Evolutionary conservation across 2,113 vertebrate species (phyloP).

Genomic region (Catagonus wagneri): DNA sequence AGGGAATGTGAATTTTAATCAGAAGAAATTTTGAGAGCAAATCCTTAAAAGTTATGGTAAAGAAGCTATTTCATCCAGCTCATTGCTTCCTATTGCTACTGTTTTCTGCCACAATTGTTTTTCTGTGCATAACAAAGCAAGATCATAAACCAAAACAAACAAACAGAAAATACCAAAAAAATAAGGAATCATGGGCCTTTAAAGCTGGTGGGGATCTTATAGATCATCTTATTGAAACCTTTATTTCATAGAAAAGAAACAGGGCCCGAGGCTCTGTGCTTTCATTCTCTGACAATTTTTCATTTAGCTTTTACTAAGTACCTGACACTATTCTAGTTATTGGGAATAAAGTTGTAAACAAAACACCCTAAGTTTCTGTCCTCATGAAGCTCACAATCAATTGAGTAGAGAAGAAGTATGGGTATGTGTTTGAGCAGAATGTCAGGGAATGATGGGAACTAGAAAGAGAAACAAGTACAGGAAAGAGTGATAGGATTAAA

Average conservation of each 20-base stretch:
- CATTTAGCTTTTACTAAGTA: not conserved
- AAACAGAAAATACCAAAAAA: no score
- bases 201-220: constrained; percentile 7
- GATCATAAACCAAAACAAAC: not conserved
- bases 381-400: not conserved
- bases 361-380: not conserved
- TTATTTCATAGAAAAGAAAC: not conserved
- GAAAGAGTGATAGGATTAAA: not conserved
- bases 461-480: not conserved
- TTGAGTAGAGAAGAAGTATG: not conserved
- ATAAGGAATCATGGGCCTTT: not conserved
- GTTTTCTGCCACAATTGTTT: constrained; percentile 15
- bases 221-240: not conserved
- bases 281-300: not conserved
- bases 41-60: not conserved
- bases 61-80: not conserved
- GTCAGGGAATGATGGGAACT: not conserved
- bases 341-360: not conserved
- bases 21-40: not conserved
- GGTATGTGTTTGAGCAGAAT: not conserved
- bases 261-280: not conserved
- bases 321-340: not conserved
- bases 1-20: not conserved
- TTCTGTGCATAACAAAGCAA: not conserved
- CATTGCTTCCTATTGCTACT: not conserved